phyloP scores from a whole-genome alignment of 2,113 vertebrate species.

The Myocastor coypus region DNA sequence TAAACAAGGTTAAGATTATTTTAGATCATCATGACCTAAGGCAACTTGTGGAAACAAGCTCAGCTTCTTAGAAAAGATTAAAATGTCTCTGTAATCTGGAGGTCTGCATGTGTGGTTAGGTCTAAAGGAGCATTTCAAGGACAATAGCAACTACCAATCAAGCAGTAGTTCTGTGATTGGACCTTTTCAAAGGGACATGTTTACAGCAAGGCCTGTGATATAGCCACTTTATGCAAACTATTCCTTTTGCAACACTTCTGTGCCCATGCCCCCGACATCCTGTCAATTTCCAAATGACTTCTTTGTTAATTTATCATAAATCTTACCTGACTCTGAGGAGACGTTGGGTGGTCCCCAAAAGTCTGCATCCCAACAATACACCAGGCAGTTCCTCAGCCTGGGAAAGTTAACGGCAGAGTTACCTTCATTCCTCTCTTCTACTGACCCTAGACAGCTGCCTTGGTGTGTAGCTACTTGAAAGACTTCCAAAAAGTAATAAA shows the following conservation, averaged over 20 bases:
- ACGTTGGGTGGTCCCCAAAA: background rate
- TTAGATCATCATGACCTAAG: constrained; percentile 80
- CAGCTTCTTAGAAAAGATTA: constrained; percentile 78
- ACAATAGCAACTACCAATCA: constrained; percentile 7
- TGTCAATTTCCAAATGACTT: constrained; percentile 48
- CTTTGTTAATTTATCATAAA: constrained; percentile 28
- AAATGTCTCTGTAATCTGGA: constrained; percentile 64
- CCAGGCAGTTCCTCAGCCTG: background rate
- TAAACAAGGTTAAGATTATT: constrained; percentile 68
- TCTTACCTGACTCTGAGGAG: background rate
- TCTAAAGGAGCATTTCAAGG: constrained; percentile 60
- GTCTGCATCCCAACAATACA: background rate
- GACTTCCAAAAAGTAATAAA: constrained; percentile 50
- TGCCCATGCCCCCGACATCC: background rate
- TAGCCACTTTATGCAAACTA: background rate
- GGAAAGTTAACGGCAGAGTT: background rate
- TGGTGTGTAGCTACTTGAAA: background rate
- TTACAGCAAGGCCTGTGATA: background rate
- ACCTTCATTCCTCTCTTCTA: background rate
- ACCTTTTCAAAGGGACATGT: background rate
- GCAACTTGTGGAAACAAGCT: constrained; percentile 72
- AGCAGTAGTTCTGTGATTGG: background rate
- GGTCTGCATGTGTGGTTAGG: constrained; percentile 45
- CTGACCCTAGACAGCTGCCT: background rate
- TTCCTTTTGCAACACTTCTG: constrained; percentile 5